Conservation (phyloP, 92 coral and sea anemone genomes). For the Chrysogorgia sp. region DNA sequence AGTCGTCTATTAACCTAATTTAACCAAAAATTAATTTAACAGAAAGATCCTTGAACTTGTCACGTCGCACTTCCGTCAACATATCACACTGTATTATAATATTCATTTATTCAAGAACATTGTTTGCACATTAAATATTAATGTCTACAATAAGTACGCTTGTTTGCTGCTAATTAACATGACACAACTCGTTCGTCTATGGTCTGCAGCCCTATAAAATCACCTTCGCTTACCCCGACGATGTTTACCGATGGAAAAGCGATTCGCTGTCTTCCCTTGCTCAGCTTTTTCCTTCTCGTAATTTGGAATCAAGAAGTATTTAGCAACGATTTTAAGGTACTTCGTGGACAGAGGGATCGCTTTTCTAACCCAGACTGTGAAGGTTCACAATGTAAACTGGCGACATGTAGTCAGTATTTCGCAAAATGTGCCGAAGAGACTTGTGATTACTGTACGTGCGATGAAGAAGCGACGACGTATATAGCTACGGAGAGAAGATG, state of each 20-base stretch:
- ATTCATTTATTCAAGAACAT: too few species aligned
- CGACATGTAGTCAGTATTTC: not conserved
- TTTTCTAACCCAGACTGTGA: constrained; percentile 21
- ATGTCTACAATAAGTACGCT: too few species aligned
- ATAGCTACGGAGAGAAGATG: constrained; percentile 18
- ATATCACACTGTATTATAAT: too few species aligned
- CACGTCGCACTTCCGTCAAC: too few species aligned
- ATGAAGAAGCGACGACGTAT: constrained; percentile 1
- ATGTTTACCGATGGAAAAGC: not conserved
- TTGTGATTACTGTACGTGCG: constrained; percentile 8
- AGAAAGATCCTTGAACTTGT: too few species aligned
- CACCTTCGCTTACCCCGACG: too few species aligned
- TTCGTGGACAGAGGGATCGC: constrained; percentile 20
- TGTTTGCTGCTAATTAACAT: too few species aligned
- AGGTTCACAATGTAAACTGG: not conserved
- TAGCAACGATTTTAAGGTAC: not conserved
- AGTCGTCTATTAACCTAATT: too few species aligned
- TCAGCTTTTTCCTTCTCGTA: not conserved
- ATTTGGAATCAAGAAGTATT: not conserved
- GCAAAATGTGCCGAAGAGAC: constrained; percentile 3
- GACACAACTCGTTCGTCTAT: too few species aligned
- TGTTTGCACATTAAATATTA: too few species aligned
- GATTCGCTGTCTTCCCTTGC: not conserved
- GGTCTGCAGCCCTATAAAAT: too few species aligned
- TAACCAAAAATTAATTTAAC: too few species aligned